These are phyloP conservation scores for Pantherophis alleghaniensis DNA, from an alignment of 2,797 vertebrate species.

Conservation along the genomic window DNA sequence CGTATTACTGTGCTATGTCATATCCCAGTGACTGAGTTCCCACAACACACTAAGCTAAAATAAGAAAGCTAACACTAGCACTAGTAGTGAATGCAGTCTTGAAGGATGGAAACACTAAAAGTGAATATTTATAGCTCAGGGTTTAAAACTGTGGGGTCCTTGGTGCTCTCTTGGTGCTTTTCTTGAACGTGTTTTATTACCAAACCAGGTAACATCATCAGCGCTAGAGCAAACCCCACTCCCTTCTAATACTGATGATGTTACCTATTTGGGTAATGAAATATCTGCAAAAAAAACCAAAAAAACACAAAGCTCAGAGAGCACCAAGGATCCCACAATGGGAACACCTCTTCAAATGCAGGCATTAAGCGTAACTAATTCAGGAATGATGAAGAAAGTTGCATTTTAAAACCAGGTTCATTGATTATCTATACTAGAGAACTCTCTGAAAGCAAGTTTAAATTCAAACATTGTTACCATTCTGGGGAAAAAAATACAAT, in stretches of 20 bases:
- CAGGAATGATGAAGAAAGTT: not conserved
- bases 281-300: not conserved
- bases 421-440: not conserved
- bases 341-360: not conserved
- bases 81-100: not conserved
- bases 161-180: not conserved
- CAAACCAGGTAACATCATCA: not conserved
- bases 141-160: not conserved
- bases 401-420: not conserved
- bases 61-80: not conserved
- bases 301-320: not conserved
- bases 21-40: not conserved
- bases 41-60: not conserved
- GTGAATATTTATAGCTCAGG: not conserved
- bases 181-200: not conserved
- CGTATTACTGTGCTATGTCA: not conserved
- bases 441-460: not conserved
- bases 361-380: not conserved
- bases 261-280: not conserved
- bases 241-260: not conserved
- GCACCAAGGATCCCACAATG: not conserved
- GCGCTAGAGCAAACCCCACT: not conserved
- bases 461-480: not conserved
- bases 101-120: not conserved
- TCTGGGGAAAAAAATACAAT: not conserved